These are phyloP conservation scores for Anarrhichthys ocellatus DNA, from an alignment of 2,113 vertebrate species.

Conservation along the genomic window DNA sequence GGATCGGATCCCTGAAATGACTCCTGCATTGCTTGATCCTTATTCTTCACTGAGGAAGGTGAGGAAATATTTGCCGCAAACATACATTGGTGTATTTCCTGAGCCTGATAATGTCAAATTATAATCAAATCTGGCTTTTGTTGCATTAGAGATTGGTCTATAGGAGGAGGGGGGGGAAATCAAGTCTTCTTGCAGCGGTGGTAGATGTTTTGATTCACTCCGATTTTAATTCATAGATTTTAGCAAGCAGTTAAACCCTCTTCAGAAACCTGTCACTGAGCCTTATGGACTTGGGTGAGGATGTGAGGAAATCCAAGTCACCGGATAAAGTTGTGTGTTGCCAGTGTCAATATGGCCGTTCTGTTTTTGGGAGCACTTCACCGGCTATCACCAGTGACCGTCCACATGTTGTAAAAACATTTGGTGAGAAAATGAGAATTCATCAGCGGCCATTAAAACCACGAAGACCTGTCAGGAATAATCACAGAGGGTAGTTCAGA, in stretches of 20 bases:
- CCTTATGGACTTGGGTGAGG: slow-evolving; percentile 24
- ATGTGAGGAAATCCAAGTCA: slow-evolving; percentile 18
- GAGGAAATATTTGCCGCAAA: slow-evolving; percentile 50
- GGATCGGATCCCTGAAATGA: slow-evolving; percentile 65
- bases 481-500: slow-evolving; percentile 19
- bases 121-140: slow-evolving; percentile 25
- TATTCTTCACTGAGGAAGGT: slow-evolving; percentile 22
- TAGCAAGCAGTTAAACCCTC: slow-evolving; percentile 52
- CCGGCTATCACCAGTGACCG: slow-evolving; percentile 50
- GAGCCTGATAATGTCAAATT: background rate
- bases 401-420: slow-evolving; percentile 63
- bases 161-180: background rate
- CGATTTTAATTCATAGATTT: slow-evolving; percentile 39
- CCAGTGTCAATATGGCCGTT: slow-evolving; percentile 51
- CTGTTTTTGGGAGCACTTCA: slow-evolving; percentile 56
- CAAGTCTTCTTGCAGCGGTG: background rate
- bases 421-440: slow-evolving; percentile 50
- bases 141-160: background rate
- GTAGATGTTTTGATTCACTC: slow-evolving; percentile 35
- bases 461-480: slow-evolving; percentile 42
- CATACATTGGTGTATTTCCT: slow-evolving; percentile 13
- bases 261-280: slow-evolving; percentile 37
- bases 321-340: slow-evolving; percentile 17
- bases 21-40: slow-evolving; percentile 49
- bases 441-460: slow-evolving; percentile 59